These are phyloP conservation scores for Molossus molossus DNA, from an alignment of 2,797 vertebrate genomes.

Conservation along the genomic window DNA sequence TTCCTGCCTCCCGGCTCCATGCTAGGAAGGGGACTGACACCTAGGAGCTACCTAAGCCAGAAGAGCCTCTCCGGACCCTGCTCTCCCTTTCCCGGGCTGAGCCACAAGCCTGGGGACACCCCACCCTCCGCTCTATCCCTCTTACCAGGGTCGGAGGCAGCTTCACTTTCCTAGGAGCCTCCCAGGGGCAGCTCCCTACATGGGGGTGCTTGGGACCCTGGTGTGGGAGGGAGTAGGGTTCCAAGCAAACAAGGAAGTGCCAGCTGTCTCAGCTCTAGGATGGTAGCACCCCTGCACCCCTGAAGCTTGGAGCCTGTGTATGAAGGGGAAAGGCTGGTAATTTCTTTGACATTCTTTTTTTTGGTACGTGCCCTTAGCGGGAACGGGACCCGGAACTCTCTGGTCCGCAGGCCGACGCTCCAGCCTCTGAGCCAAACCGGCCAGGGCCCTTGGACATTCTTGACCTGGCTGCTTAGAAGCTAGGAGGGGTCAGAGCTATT, in stretches of 20 bases:
- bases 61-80: background rate
- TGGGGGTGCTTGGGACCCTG: background rate
- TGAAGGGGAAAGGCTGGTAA: background rate
- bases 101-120: background rate
- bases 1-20: slow-evolving; percentile 7
- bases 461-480: background rate
- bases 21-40: background rate
- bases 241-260: background rate
- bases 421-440: too few species aligned
- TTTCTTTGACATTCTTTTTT: slow-evolving; percentile 4
- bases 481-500: background rate
- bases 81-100: background rate
- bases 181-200: background rate
- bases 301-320: background rate
- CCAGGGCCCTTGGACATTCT: background rate
- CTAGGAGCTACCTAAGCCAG: background rate
- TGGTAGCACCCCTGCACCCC: background rate
- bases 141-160: background rate
- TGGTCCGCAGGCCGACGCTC: too few species aligned
- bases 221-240: background rate
- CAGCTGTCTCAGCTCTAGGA: background rate
- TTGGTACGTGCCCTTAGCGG: too few species aligned
- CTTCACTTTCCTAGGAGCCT: background rate
- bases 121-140: background rate
- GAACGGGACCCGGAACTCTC: too few species aligned